phyloP scores from a whole-genome alignment of 2,888 invertebrate species.

The Argyresthia goedartella region DNA sequence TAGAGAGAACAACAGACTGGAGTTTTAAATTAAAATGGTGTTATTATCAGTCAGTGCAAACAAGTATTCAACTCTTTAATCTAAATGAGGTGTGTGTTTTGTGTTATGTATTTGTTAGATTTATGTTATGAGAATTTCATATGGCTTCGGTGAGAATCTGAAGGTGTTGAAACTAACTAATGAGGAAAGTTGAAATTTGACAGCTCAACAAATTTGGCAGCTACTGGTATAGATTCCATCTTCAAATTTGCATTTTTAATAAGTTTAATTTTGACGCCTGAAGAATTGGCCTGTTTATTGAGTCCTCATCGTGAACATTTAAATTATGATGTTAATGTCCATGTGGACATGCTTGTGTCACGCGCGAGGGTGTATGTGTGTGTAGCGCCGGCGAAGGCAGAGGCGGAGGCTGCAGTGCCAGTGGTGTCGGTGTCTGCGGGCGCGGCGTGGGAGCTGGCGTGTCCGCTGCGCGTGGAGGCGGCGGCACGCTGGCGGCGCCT shows the following conservation, averaged over 20 bases:
- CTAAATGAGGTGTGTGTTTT: too few species aligned
- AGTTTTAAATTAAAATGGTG: too few species aligned
- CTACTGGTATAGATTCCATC: background rate
- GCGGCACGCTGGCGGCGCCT: constrained; percentile 20
- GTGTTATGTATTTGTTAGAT: too few species aligned
- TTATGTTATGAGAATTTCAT: too few species aligned
- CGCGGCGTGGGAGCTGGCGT: constrained; percentile 24
- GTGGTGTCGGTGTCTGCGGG: constrained; percentile 35
- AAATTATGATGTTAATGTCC: background rate
- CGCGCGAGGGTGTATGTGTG: constrained; percentile 8
- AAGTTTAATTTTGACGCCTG: background rate
- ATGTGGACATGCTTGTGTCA: constrained; percentile 1
- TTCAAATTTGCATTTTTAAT: background rate
- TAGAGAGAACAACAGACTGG: too few species aligned
- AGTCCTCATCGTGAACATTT: background rate
- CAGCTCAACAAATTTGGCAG: background rate
- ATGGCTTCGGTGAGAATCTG: too few species aligned
- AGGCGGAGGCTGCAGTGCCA: constrained; percentile 40
- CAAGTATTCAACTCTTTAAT: too few species aligned
- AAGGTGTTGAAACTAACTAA: too few species aligned
- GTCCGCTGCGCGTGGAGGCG: constrained; percentile 12
- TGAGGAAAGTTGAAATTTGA: background rate
- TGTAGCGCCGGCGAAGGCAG: constrained; percentile 19
- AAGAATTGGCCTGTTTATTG: background rate
- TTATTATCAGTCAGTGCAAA: too few species aligned